A percentile compares a stretch with the other conserved stretches of the same genome.
These are phyloP conservation scores for Aspidapion aeneum DNA, from an alignment of 2,888 invertebrate species.

Conservation along the genomic window DNA sequence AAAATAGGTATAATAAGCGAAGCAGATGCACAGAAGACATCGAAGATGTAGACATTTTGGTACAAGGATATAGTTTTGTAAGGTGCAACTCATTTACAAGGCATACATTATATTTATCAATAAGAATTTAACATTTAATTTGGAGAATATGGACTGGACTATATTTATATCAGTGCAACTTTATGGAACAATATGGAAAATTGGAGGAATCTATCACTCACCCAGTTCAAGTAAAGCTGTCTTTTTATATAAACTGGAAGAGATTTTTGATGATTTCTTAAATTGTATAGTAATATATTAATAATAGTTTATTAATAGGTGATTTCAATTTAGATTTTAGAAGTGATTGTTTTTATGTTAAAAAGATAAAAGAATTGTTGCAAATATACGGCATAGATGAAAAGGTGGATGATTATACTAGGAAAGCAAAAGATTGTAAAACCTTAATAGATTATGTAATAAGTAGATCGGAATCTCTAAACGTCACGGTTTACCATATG, in stretches of 20 bases:
- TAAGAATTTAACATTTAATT: too few species aligned
- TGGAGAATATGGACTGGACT: too few species aligned
- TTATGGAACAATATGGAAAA: too few species aligned
- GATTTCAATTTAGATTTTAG: conserved; percentile 13
- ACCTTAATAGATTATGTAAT: conserved; percentile 15
- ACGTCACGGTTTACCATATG: conserved; percentile 6
- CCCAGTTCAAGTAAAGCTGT: background rate
- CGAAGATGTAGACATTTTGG: too few species aligned
- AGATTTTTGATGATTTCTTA: conserved; percentile 4
- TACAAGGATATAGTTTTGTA: too few species aligned
- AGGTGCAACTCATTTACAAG: too few species aligned
- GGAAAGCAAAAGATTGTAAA: conserved; percentile 7
- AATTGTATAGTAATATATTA: background rate
- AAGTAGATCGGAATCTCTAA: conserved; percentile 1
- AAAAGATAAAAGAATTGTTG: conserved; percentile 12
- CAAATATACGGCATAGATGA: conserved; percentile 10
- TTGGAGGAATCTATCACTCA: too few species aligned
- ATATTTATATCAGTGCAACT: too few species aligned
- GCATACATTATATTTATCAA: too few species aligned
- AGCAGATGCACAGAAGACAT: too few species aligned
- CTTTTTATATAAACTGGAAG: background rate
- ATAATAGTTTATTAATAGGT: conserved; percentile 8
- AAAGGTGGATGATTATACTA: conserved; percentile 6
- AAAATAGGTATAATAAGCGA: too few species aligned
- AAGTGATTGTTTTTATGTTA: conserved; percentile 9